These are phyloP conservation scores for Autographa pulchrina DNA, from an alignment of 2,888 invertebrate genomes.

Conservation along the genomic window DNA sequence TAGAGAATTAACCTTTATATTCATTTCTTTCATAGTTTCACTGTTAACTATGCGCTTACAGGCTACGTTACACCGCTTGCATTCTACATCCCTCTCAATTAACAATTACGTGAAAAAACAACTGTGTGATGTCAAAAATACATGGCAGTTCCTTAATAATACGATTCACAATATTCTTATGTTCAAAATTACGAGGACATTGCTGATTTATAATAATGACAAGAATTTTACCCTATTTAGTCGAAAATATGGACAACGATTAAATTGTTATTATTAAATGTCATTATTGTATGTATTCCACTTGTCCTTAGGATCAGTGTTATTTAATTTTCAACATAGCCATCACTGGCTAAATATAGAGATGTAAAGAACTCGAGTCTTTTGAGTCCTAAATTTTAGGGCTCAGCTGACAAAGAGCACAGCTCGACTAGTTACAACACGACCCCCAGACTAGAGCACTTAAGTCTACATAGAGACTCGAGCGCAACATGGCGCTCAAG, in stretches of 20 bases:
- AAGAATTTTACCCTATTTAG: slow-evolving; percentile 43
- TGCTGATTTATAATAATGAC: slow-evolving; percentile 46
- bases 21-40: slow-evolving; percentile 84
- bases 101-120: slow-evolving; percentile 62
- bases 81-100: slow-evolving; percentile 67
- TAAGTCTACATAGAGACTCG: no score
- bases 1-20: slow-evolving; percentile 88
- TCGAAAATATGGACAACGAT: slow-evolving; percentile 22
- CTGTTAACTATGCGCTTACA: slow-evolving; percentile 80
- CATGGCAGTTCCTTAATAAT: slow-evolving; percentile 59
- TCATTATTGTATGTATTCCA: slow-evolving; percentile 31
- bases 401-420: no score
- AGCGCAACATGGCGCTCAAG: no score
- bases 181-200: slow-evolving; percentile 57
- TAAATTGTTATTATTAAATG: slow-evolving; percentile 36
- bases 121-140: slow-evolving; percentile 60
- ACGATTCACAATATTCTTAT: slow-evolving; percentile 50
- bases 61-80: slow-evolving; percentile 73
- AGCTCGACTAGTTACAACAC: no score
- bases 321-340: neutral
- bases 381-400: no score
- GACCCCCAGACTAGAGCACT: no score
- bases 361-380: no score
- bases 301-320: slow-evolving; percentile 24
- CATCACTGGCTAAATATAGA: neutral